Percentiles rank a stretch among this genome's conserved stretches.
Conservation (phyloP, 2,888 invertebrate species). For the Lasioglossum figueresi region DNA sequence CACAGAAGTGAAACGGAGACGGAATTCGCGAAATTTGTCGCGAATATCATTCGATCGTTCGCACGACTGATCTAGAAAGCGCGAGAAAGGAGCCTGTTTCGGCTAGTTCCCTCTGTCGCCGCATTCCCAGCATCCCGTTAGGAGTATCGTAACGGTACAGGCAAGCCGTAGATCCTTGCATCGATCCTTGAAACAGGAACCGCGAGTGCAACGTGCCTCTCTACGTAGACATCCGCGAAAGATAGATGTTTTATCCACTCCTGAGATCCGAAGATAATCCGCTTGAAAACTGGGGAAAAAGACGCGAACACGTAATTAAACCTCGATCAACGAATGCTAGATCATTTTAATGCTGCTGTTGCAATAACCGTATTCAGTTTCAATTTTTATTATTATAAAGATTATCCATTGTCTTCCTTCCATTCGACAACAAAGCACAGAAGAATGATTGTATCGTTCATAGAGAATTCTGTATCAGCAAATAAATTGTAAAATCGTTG, state of each 20-base stretch:
- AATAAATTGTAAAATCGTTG: too few species aligned
- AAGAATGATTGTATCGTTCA: background rate
- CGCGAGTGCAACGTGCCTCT: conserved; percentile 29
- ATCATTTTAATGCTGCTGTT: background rate
- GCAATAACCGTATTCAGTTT: background rate
- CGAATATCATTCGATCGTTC: conserved; percentile 32
- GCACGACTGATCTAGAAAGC: conserved; percentile 62
- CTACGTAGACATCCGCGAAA: conserved; percentile 4
- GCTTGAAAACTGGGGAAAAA: background rate
- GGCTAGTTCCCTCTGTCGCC: conserved; percentile 58
- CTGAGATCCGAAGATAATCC: background rate
- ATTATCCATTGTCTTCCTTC: background rate
- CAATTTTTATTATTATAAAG: background rate
- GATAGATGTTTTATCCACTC: background rate
- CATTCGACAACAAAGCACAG: background rate
- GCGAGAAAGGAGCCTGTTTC: conserved; percentile 62
- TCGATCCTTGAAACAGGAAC: conserved; percentile 67
- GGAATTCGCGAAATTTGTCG: background rate
- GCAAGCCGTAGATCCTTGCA: conserved; percentile 72
- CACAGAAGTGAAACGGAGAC: background rate
- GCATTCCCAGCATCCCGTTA: conserved; percentile 76
- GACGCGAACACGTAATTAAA: background rate
- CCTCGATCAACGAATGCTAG: background rate
- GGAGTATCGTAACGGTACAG: conserved; percentile 77
- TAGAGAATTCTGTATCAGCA: too few species aligned